A percentile compares a stretch with the other conserved stretches of the same genome.
phyloP scores from a whole-genome alignment of 1,140 invertebrate genomes.

The Proales similis region DNA sequence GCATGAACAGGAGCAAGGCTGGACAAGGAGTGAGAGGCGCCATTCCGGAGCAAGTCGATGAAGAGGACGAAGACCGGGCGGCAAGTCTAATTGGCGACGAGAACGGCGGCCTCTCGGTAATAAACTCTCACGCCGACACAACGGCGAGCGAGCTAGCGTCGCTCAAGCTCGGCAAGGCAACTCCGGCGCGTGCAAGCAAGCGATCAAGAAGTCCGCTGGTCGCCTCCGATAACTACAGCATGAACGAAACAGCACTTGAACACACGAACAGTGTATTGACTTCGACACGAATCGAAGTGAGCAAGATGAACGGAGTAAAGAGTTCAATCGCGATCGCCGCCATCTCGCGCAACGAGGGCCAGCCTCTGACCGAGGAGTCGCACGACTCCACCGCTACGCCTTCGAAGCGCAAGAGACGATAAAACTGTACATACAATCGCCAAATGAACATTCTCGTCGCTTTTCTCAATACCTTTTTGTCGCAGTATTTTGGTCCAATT shows the following conservation, averaged over 20 bases:
- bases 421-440: no score
- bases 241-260: conserved; percentile 5
- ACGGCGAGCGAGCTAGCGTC: conserved; percentile 6
- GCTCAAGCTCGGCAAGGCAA: conserved; percentile 21
- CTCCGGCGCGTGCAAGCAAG: not conserved
- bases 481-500: no score
- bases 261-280: conserved; percentile 9
- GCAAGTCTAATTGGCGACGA: conserved; percentile 29
- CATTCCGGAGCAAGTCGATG: not conserved
- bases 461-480: no score
- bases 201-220: conserved; percentile 25
- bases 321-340: no score
- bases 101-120: conserved; percentile 15
- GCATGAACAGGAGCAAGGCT: conserved; percentile 1
- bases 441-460: no score
- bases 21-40: conserved; percentile 10
- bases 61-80: not conserved
- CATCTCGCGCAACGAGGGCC: no score
- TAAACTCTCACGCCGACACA: conserved; percentile 14
- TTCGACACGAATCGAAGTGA: conserved; percentile 31
- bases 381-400: no score
- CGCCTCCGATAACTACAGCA: conserved; percentile 27
- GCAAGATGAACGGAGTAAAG: no score
- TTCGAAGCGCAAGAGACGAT: no score
- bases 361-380: no score